phyloP scores from a whole-genome alignment of 2,797 vertebrate species.

The Catharus ustulatus region DNA sequence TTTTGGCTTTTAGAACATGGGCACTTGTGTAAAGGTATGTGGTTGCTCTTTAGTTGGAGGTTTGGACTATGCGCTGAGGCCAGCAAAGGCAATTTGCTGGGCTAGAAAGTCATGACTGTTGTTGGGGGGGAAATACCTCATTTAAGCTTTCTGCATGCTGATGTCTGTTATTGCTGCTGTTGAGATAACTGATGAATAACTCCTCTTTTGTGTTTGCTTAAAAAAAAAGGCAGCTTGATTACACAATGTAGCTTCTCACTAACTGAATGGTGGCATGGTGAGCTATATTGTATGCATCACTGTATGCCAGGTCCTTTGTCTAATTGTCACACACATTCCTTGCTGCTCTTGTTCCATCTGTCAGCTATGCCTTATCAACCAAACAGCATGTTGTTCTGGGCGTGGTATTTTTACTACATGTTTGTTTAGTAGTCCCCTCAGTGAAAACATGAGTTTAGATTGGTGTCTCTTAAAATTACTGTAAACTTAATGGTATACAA shows the following conservation, averaged over 20 bases:
- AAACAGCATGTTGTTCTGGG: constrained; percentile 23
- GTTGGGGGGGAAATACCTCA: not conserved
- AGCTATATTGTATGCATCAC: constrained; percentile 33
- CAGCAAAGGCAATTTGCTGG: constrained; percentile 8
- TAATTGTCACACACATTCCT: not conserved
- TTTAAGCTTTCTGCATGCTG: constrained; percentile 40
- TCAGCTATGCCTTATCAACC: not conserved
- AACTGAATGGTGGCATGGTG: constrained; percentile 5
- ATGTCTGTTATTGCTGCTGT: not conserved
- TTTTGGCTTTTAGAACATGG: constrained; percentile 85
- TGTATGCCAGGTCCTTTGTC: not conserved
- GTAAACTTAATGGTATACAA: not conserved
- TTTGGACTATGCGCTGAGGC: not conserved
- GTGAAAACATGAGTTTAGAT: not conserved
- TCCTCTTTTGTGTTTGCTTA: constrained; percentile 22
- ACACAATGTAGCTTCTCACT: constrained; percentile 48
- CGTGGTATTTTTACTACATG: constrained; percentile 40
- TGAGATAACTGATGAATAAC: constrained; percentile 25
- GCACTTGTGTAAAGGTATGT: constrained; percentile 88
- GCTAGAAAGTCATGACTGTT: not conserved
- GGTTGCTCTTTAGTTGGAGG: not conserved
- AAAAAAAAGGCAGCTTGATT: not conserved
- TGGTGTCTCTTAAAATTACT: not conserved
- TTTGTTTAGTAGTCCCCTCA: constrained; percentile 22
- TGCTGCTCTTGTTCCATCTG: constrained; percentile 27